These are phyloP conservation scores for Diadumene lineata DNA, from an alignment of 92 coral and sea anemone species.

Conservation along the genomic window DNA sequence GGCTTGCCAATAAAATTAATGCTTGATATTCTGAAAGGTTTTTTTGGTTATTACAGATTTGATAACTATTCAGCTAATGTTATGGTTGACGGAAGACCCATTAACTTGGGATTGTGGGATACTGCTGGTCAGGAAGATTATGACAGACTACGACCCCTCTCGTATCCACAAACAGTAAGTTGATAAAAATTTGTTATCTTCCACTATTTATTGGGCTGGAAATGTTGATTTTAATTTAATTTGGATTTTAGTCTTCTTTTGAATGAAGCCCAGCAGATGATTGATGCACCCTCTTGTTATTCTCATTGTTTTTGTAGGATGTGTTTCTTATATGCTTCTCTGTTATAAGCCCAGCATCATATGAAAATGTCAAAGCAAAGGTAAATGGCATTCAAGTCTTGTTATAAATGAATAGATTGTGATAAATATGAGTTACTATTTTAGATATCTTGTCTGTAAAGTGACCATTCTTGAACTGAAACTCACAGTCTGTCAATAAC, in stretches of 20 bases:
- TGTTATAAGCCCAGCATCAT: slow-evolving; percentile 65
- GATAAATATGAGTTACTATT: too few species aligned
- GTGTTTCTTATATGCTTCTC: slow-evolving; percentile 66
- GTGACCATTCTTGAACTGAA: too few species aligned
- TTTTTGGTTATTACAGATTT: slow-evolving; percentile 22
- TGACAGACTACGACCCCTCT: slow-evolving; percentile 58
- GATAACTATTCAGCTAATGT: slow-evolving; percentile 68
- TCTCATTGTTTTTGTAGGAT: slow-evolving; percentile 36
- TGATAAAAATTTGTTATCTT: too few species aligned
- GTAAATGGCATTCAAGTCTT: too few species aligned
- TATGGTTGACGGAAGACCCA: slow-evolving; percentile 69
- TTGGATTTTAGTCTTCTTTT: background rate
- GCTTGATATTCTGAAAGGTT: too few species aligned
- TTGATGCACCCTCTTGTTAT: too few species aligned
- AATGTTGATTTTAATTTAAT: background rate
- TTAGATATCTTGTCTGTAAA: too few species aligned
- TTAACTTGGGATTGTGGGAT: slow-evolving; percentile 66
- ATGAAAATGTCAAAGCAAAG: slow-evolving; percentile 67
- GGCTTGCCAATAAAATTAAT: too few species aligned
- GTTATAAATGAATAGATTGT: too few species aligned
- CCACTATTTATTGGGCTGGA: background rate
- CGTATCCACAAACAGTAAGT: slow-evolving; percentile 71
- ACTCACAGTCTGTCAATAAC: too few species aligned
- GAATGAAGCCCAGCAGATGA: too few species aligned
- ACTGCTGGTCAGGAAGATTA: slow-evolving; percentile 73